A percentile compares a stretch with the other conserved stretches of the same genome.
These are phyloP conservation scores for Netelia inedita DNA, from an alignment of 2,888 invertebrate species.

Conservation along the genomic window DNA sequence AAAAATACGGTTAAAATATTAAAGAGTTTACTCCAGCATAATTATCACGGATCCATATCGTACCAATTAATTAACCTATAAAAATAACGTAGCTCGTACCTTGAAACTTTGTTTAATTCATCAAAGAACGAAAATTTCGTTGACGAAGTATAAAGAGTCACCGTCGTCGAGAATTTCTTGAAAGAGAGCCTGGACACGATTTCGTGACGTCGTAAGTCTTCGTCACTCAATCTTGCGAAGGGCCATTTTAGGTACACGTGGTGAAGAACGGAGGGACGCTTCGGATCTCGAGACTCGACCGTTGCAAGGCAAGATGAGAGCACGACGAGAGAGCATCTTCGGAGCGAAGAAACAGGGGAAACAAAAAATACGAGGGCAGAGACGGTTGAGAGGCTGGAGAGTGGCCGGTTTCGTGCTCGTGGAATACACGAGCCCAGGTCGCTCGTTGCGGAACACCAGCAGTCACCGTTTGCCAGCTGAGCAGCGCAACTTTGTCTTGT, in stretches of 20 bases:
- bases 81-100: conserved; percentile 7
- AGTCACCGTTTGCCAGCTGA: conserved; percentile 54
- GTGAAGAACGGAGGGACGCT: conserved; percentile 40
- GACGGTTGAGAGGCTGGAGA: conserved; percentile 48
- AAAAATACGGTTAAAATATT: no score
- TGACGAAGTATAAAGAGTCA: neutral
- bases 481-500: conserved; percentile 73
- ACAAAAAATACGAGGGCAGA: conserved; percentile 27
- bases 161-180: neutral
- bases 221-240: conserved; percentile 40
- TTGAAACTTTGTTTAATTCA: neutral
- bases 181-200: neutral
- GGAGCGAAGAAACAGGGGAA: conserved; percentile 18
- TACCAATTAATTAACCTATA: neutral
- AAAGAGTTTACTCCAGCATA: no score
- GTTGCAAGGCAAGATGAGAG: conserved; percentile 5
- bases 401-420: conserved; percentile 40
- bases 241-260: conserved; percentile 48
- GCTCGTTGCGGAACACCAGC: conserved; percentile 50
- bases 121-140: neutral
- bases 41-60: neutral
- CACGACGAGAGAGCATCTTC: neutral
- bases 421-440: conserved; percentile 53
- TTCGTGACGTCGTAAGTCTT: neutral
- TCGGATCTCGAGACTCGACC: conserved; percentile 3